Evolutionary conservation across 2,888 invertebrate species (phyloP).

Genomic region (Netelia virgata): DNA sequence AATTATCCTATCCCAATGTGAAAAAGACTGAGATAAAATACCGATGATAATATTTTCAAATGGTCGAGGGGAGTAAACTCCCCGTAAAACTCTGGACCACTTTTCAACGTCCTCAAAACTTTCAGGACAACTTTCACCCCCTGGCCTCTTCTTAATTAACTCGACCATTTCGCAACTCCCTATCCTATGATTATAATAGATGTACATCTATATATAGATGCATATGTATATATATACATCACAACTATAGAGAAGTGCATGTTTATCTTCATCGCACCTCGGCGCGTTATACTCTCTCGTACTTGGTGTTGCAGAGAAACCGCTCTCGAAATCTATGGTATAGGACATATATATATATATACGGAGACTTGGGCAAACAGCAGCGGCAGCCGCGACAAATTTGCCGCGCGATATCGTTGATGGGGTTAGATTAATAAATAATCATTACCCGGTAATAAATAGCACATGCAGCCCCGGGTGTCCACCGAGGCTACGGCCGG

Average conservation of each 20-base stretch:
- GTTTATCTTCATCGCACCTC: conserved; percentile 57
- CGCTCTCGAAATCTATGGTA: conserved; percentile 49
- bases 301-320: conserved; percentile 47
- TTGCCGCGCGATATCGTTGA: conserved; percentile 77
- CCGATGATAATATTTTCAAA: too few species aligned
- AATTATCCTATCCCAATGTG: too few species aligned
- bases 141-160: conserved; percentile 33
- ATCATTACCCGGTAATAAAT: conserved; percentile 83
- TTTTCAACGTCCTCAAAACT: conserved; percentile 2
- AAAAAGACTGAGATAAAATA: too few species aligned
- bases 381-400: conserved; percentile 70
- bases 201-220: not conserved
- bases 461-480: conserved; percentile 73
- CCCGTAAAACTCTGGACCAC: not conserved
- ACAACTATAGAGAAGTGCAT: conserved; percentile 1
- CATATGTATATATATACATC: conserved; percentile 13
- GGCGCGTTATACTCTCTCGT: conserved; percentile 28
- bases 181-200: conserved; percentile 43
- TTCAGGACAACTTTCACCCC: conserved; percentile 2
- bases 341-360: not conserved
- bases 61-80: not conserved
- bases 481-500: conserved; percentile 70
- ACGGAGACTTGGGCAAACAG: conserved; percentile 57
- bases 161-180: conserved; percentile 40
- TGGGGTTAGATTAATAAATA: conserved; percentile 82